phyloP scores from a whole-genome alignment of 2,113 vertebrate genomes.

The Propithecus coquereli region DNA sequence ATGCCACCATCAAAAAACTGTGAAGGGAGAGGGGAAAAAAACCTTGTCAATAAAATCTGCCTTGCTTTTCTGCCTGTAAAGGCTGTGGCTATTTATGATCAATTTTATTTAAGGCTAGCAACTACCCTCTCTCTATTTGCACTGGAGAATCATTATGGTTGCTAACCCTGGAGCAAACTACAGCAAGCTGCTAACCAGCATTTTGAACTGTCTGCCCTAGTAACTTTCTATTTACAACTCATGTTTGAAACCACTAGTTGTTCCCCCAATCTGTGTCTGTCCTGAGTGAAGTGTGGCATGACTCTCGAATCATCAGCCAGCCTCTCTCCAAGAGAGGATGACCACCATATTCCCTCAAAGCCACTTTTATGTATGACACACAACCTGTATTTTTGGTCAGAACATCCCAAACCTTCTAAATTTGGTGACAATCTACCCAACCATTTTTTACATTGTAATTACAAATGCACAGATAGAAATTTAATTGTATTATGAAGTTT shows the following conservation, averaged over 20 bases:
- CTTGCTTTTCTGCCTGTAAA: background rate
- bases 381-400: background rate
- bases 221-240: background rate
- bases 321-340: background rate
- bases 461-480: background rate
- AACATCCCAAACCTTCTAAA: background rate
- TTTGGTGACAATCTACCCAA: background rate
- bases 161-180: background rate
- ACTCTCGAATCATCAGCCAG: background rate
- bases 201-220: too few species aligned
- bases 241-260: background rate
- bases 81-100: background rate
- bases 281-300: background rate
- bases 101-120: background rate
- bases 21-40: background rate
- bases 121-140: background rate
- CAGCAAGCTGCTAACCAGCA: background rate
- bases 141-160: background rate
- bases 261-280: background rate
- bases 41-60: background rate
- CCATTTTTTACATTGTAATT: background rate
- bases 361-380: background rate
- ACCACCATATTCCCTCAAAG: background rate
- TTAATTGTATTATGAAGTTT: background rate
- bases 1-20: background rate